Percentiles rank a stretch among this genome's conserved stretches.
Conservation (phyloP, 2,888 invertebrate genomes). For the Ceramica pisi region DNA sequence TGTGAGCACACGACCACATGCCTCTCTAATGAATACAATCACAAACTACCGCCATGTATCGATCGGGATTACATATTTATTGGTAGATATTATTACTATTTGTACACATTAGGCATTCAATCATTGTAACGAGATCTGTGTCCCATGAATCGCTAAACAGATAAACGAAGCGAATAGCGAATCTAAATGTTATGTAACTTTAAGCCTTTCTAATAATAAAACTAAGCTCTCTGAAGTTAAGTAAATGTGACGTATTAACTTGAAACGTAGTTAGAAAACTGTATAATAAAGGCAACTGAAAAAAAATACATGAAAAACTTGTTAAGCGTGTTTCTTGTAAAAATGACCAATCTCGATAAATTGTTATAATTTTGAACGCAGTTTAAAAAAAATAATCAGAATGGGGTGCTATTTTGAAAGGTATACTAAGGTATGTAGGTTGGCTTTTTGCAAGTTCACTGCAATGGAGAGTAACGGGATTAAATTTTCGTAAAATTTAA, state of each 20-base stretch:
- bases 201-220: slow-evolving; percentile 40
- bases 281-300: slow-evolving; percentile 26
- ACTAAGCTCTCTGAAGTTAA: slow-evolving; percentile 59
- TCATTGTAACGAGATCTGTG: slow-evolving; percentile 32
- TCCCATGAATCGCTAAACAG: slow-evolving; percentile 30
- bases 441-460: slow-evolving; percentile 75
- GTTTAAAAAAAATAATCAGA: slow-evolving; percentile 76
- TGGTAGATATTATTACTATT: slow-evolving; percentile 29
- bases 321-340: slow-evolving; percentile 47
- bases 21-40: slow-evolving; percentile 21
- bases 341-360: slow-evolving; percentile 76
- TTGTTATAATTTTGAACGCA: slow-evolving; percentile 70
- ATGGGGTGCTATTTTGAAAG: slow-evolving; percentile 89
- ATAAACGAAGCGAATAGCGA: slow-evolving; percentile 25
- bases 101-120: slow-evolving; percentile 27
- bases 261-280: slow-evolving; percentile 40
- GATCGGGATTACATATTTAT: slow-evolving; percentile 33
- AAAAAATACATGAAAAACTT: slow-evolving; percentile 30
- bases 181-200: slow-evolving; percentile 38
- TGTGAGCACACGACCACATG: slow-evolving; percentile 76
- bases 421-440: slow-evolving; percentile 81
- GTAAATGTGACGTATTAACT: slow-evolving; percentile 45
- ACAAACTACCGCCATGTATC: slow-evolving; percentile 22
- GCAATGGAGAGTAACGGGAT: slow-evolving; percentile 60
- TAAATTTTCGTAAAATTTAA: slow-evolving; percentile 25